phyloP scores from a whole-genome alignment of 2,888 invertebrate species.

The Byasa hedistus region DNA sequence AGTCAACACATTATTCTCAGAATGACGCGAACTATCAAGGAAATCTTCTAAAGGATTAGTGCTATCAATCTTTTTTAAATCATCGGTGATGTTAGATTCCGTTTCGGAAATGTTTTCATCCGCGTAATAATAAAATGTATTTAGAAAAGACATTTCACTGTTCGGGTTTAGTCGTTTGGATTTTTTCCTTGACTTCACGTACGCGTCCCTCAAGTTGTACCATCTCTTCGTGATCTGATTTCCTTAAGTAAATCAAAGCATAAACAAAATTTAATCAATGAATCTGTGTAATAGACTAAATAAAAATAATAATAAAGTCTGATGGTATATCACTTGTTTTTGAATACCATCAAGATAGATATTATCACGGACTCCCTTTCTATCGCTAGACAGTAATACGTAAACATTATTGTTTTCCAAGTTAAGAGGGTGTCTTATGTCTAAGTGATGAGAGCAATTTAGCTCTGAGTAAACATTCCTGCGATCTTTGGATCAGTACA shows the following conservation, averaged over 20 bases:
- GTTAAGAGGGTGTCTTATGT: too few relatives aligned
- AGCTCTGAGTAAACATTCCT: too few relatives aligned
- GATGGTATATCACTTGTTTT: too few relatives aligned
- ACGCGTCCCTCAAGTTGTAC: constrained; percentile 53
- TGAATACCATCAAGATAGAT: too few relatives aligned
- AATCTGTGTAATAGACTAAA: too few relatives aligned
- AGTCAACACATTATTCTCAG: neutral
- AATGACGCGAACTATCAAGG: neutral
- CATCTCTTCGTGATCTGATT: constrained; percentile 51
- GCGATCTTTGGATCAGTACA: too few relatives aligned
- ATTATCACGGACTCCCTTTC: too few relatives aligned
- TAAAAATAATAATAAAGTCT: too few relatives aligned
- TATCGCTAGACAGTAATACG: too few relatives aligned
- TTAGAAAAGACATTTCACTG: constrained; percentile 51
- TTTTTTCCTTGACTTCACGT: constrained; percentile 49
- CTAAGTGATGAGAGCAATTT: too few relatives aligned
- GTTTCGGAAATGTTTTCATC: constrained; percentile 37
- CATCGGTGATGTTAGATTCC: neutral
- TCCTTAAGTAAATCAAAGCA: constrained; percentile 38
- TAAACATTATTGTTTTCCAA: too few relatives aligned
- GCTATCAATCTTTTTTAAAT: constrained; percentile 32
- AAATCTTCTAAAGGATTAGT: constrained; percentile 1
- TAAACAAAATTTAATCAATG: neutral
- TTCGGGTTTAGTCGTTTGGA: constrained; percentile 49
- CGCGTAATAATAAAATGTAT: constrained; percentile 35